A percentile compares a stretch with the other conserved stretches of the same genome.
Conservation (phyloP, 2,797 vertebrate species). For the Dryobates pubescens region DNA sequence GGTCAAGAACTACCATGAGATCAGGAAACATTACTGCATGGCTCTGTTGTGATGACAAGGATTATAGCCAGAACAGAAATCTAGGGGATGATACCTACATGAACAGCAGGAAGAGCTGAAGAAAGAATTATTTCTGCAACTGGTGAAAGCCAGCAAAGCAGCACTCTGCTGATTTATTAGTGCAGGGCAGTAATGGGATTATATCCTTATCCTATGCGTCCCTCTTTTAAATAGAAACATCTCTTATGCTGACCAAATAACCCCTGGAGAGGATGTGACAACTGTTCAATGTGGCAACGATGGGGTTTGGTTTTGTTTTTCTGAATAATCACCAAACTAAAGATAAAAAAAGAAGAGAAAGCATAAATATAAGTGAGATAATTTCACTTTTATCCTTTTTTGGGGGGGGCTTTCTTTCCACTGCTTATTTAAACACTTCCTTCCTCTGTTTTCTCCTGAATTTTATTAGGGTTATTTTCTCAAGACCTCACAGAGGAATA, state of each 20-base stretch:
- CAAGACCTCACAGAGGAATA: neutral
- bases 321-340: neutral
- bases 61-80: neutral
- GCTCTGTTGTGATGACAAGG: neutral
- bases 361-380: neutral
- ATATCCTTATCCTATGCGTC: neutral
- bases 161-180: neutral
- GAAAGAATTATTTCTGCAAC: neutral
- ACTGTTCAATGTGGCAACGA: neutral
- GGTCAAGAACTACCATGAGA: neutral
- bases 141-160: neutral
- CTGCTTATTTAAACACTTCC: neutral
- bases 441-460: neutral
- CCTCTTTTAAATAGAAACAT: neutral
- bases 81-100: neutral
- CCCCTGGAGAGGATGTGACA: neutral
- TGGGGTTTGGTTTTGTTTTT: fast-evolving
- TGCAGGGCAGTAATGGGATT: neutral
- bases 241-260: neutral
- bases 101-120: neutral
- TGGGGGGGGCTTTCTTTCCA: neutral
- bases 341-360: neutral
- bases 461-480: neutral
- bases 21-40: neutral
- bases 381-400: neutral